Evolutionary conservation across 2,113 vertebrate genomes (phyloP).

Genomic region (Neodon shergylaensis): DNA sequence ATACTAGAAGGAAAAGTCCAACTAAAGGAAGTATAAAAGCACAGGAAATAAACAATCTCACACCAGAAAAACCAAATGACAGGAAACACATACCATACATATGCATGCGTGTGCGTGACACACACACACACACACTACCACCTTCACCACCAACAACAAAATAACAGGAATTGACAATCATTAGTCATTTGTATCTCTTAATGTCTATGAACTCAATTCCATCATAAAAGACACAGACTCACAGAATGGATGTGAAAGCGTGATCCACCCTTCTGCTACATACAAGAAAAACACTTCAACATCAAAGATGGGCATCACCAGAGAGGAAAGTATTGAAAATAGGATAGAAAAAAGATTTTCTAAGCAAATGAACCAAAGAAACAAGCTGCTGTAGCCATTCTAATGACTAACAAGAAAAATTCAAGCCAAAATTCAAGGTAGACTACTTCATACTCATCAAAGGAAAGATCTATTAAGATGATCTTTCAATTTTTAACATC

Average conservation of each 20-base stretch:
- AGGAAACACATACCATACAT: background rate
- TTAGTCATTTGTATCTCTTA: background rate
- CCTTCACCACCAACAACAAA: background rate
- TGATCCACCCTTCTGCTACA: background rate
- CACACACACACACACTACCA: background rate
- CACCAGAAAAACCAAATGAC: background rate
- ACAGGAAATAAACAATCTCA: background rate
- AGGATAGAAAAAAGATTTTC: background rate
- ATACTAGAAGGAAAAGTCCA: background rate
- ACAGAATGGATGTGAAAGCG: background rate
- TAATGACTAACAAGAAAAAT: background rate
- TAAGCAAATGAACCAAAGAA: background rate
- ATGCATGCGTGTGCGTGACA: accelerated
- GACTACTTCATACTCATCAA: background rate
- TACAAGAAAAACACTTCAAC: background rate
- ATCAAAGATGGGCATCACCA: background rate
- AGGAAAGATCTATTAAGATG: background rate
- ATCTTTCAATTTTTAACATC: background rate
- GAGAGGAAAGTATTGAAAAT: background rate
- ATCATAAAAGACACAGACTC: background rate
- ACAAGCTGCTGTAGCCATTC: background rate
- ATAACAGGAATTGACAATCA: background rate
- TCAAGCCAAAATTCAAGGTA: background rate
- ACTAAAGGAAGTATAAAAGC: background rate
- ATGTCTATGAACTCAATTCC: background rate